Conservation (phyloP, 2,797 vertebrate species). For the Parambassis ranga region DNA sequence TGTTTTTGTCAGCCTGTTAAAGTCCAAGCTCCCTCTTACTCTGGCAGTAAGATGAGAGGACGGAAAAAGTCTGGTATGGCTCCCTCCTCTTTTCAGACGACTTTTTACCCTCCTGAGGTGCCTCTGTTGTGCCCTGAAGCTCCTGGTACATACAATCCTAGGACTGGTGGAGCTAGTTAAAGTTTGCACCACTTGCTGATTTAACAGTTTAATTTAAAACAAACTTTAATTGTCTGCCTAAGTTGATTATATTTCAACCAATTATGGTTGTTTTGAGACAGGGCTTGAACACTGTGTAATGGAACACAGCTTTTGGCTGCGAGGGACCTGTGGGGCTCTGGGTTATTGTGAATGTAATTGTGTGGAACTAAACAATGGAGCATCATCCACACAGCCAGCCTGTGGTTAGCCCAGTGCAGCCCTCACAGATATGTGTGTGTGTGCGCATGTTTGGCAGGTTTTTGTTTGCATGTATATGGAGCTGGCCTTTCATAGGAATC, state of each 20-base stretch:
- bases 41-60: slow-evolving; percentile 29
- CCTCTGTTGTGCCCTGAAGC: slow-evolving; percentile 9
- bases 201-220: slow-evolving; percentile 50
- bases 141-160: neutral
- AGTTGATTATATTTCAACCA: slow-evolving; percentile 68
- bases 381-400: slow-evolving; percentile 48
- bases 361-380: slow-evolving; percentile 73
- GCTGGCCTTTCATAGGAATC: slow-evolving; percentile 13
- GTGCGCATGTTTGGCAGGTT: slow-evolving; percentile 16
- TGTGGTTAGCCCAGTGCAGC: slow-evolving; percentile 28
- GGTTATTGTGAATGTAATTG: slow-evolving; percentile 75
- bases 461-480: slow-evolving; percentile 1
- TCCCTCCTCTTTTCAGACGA: slow-evolving; percentile 16
- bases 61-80: slow-evolving; percentile 32
- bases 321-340: slow-evolving; percentile 52
- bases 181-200: slow-evolving; percentile 23
- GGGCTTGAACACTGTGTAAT: slow-evolving; percentile 45
- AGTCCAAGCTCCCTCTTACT: slow-evolving; percentile 58
- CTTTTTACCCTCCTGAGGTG: neutral
- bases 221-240: slow-evolving; percentile 41
- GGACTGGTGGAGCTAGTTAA: neutral
- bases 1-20: slow-evolving; percentile 71
- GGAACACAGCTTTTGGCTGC: slow-evolving; percentile 60
- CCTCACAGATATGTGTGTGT: slow-evolving; percentile 19
- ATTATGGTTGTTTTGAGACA: slow-evolving; percentile 61